phyloP scores from a whole-genome alignment of 2,888 invertebrate species.

The Hypercompe scribonia region DNA sequence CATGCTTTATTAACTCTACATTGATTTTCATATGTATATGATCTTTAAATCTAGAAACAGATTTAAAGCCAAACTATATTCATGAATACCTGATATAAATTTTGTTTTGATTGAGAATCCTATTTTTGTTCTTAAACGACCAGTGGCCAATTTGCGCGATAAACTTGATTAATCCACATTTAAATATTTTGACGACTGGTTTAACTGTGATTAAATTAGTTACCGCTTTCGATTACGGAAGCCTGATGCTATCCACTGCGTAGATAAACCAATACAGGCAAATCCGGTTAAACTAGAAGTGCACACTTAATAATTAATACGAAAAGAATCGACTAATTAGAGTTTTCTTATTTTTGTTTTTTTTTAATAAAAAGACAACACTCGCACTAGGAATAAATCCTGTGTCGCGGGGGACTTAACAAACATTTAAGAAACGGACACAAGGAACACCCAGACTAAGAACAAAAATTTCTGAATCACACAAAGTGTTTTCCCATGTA shows the following conservation, averaged over 20 bases:
- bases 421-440: too few species aligned
- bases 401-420: too few species aligned
- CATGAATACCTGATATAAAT: too few species aligned
- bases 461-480: too few species aligned
- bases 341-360: neutral
- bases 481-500: too few species aligned
- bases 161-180: neutral
- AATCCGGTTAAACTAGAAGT: slow-evolving; percentile 1
- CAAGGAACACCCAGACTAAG: too few species aligned
- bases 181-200: slow-evolving; percentile 1
- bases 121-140: neutral
- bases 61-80: neutral
- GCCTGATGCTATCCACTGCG: neutral
- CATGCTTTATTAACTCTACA: neutral
- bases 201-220: neutral
- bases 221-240: slow-evolving; percentile 4
- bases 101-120: too few species aligned
- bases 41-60: neutral
- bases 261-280: neutral
- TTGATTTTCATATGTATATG: neutral
- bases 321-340: neutral
- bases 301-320: neutral
- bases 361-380: neutral
- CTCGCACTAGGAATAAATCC: too few species aligned
- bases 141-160: neutral